Conservation (phyloP, 2,797 vertebrate species). For the Manis crassicaudata region DNA sequence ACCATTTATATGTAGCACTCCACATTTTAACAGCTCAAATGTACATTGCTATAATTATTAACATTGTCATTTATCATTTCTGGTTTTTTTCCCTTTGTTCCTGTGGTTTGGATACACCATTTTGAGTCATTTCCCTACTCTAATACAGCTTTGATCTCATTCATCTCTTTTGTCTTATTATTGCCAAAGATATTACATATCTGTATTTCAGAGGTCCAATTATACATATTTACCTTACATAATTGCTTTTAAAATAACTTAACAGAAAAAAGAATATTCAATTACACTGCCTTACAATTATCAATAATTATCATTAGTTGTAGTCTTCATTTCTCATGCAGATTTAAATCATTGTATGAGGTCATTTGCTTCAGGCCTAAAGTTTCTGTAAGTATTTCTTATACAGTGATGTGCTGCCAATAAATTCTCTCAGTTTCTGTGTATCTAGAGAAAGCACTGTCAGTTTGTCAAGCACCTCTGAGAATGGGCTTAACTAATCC, state of each 20-base stretch:
- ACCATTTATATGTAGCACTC: neutral
- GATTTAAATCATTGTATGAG: neutral
- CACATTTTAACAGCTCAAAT: neutral
- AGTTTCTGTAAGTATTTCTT: neutral
- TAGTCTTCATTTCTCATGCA: neutral
- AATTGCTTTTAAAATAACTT: neutral
- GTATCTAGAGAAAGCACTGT: neutral
- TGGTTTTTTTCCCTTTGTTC: neutral
- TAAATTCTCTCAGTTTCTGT: neutral
- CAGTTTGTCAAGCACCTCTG: neutral
- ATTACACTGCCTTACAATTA: neutral
- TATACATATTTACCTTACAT: neutral
- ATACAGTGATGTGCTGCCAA: neutral
- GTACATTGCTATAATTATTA: neutral
- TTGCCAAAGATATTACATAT: neutral
- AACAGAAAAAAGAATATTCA: neutral
- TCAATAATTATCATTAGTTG: neutral
- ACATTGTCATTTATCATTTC: neutral
- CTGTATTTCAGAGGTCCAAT: neutral
- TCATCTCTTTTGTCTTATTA: neutral
- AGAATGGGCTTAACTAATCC: neutral
- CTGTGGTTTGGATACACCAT: neutral
- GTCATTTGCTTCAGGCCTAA: neutral
- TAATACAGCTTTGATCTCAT: neutral
- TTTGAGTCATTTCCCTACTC: neutral